Base-by-base conservation (phyloP, 2,888 invertebrate species). In the Nomada lathburiana region DNA sequence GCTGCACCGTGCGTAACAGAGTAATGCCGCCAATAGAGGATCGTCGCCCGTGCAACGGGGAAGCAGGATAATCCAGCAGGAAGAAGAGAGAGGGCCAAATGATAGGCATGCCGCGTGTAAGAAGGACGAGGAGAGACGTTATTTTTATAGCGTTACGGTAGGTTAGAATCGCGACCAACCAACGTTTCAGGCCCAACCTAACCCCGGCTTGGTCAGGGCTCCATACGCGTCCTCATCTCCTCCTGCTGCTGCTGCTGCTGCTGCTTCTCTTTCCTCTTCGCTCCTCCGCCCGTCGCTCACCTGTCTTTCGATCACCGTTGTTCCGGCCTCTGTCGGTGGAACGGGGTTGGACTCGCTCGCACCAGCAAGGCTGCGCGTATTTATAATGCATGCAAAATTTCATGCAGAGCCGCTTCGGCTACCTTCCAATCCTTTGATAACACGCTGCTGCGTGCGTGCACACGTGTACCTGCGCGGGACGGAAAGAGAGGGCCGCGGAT, bases 311-410 rank as follows among this genome's bases (percentile, higher is more conserved):
- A 71, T 82, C 83, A 76, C 76, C 75, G 64, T 81, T 78, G 72
- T 82, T 77, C 76, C 59, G 79, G 70, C 70, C 76, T 65, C 70
- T 68, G 63, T 68, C 44, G 65, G 53, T 9, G 53, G 55, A 63
- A 59, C 72, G 70, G 76, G 57, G 42, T 50, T 47, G 64, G 29
- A 57, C 79, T 77, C 80, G 18, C 75, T 84, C 76, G 62, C 80
- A 47, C 71, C 74, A 64, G 81, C 84, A 60, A 84, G 80, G 81
- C 86, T 83, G 88, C 87, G 89, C 88, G 90, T 91, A 92, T 92
- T 93, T 92, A 93, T 92, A 92, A 93, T 92, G 91, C 91, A 92
- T 91, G 93, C 92, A 91, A 93, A 93, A 93, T 93, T 93, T 93
- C 92, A 93, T 92, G 93, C 90, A 91, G 90, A 90, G 87, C 84